Base-by-base conservation (phyloP, 2,113 vertebrate genomes). In the Pomatorhinus ruficollis region DNA sequence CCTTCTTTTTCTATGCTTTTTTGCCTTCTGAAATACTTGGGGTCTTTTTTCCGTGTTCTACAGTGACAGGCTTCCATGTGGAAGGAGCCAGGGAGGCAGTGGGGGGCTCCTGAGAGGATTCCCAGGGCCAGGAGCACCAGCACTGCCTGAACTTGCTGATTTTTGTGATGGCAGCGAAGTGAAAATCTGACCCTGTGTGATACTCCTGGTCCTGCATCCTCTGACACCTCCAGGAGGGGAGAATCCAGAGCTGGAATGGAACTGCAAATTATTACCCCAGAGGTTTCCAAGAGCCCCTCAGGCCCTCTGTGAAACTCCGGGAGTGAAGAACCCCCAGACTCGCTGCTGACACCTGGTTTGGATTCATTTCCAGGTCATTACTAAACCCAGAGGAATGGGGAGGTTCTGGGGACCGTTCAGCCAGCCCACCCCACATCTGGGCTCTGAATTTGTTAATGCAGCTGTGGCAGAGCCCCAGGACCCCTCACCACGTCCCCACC, bases 401-500 rank as follows among this genome's bases (percentile, higher is more conserved):
- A 0, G 4, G 20, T 6, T 74, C 57, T 33, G 40, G 35, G 88
- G 65, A 17, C 57, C 5, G 9, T 6, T 28, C 17, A 19, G 27
- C 7, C 15, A 15, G 33, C 2, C 9, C 15, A 2, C 0, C 7
- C n/a, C 31, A 21, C 39, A 22, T 6, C 14, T 30, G 44, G 64
- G 70, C 12, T 11, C 8, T 6, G 39, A 44, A 42, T 18, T 20
- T 14, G 17, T 16, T 27, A 0, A 15, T 15, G 39, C 21, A 69
- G 83, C 5, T 7, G 21, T 17, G 4, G 1, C 50, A 10, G 16
- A 37, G 9, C 22, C 7, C 25, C 8, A 49, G 57, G 54, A 75
- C 12, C 76, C 61, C 60, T 47, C 18, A 7, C 28, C 7, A 0
- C 0, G 1, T 17, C 21, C 35, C 68, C 42, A 17, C 4, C 35